Evolutionary conservation across 2,888 invertebrate genomes (phyloP).

Genomic region (Eutolmus rufibarbis): DNA sequence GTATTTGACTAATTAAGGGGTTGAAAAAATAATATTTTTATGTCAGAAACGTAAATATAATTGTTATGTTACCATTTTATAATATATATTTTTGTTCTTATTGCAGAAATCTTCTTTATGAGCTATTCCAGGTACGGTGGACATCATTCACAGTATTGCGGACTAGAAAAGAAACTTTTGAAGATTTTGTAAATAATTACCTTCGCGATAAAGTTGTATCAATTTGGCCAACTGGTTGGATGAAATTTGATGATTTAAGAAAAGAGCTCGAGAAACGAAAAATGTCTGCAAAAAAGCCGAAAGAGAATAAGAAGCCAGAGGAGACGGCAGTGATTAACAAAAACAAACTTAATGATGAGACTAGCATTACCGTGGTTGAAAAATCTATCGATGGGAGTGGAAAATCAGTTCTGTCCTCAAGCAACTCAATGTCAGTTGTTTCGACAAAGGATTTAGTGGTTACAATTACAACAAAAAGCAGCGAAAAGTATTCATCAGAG

Average conservation of each 20-base stretch:
- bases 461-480: conserved; percentile 43
- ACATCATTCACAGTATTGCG: conserved; percentile 59
- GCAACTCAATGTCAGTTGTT: conserved; percentile 40
- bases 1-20: not conserved
- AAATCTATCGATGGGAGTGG: not conserved
- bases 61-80: not conserved
- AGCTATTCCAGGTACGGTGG: conserved; percentile 60
- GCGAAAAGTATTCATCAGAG: conserved; percentile 39
- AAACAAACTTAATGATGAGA: conserved; percentile 27
- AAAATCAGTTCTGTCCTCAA: conserved; percentile 46
- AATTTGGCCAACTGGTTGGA: conserved; percentile 68
- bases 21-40: not conserved
- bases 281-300: conserved; percentile 49
- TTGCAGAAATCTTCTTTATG: conserved; percentile 55
- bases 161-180: conserved; percentile 63
- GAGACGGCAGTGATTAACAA: not conserved
- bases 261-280: conserved; percentile 59
- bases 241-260: conserved; percentile 62
- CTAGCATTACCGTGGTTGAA: conserved; percentile 26
- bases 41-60: not conserved
- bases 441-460: conserved; percentile 45
- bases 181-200: conserved; percentile 64
- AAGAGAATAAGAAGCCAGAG: conserved; percentile 51
- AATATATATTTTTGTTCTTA: not conserved
- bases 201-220: conserved; percentile 63